phyloP scores from a whole-genome alignment of 2,888 invertebrate species.

The Ectropis crepuscularia region DNA sequence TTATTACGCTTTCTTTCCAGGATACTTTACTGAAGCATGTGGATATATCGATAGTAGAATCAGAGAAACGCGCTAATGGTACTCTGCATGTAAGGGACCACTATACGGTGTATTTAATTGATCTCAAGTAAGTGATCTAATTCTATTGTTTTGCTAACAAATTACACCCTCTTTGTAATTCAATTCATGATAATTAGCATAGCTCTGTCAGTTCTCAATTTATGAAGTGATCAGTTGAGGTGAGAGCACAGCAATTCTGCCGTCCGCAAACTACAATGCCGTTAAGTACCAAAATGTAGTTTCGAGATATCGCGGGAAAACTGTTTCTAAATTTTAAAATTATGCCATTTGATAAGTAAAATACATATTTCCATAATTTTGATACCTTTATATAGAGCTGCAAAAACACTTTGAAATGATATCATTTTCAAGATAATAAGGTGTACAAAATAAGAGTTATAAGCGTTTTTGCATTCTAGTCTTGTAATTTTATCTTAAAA shows the following conservation, averaged over 20 bases:
- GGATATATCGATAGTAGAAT: slow-evolving; percentile 90
- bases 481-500: too few relatives aligned
- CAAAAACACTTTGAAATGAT: too few relatives aligned
- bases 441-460: too few relatives aligned
- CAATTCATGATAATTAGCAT: slow-evolving; percentile 46
- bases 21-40: slow-evolving; percentile 88
- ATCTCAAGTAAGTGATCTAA: slow-evolving; percentile 87
- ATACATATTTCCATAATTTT: too few relatives aligned
- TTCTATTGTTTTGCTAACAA: slow-evolving; percentile 57
- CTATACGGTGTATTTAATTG: slow-evolving; percentile 91
- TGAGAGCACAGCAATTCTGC: slow-evolving; percentile 16
- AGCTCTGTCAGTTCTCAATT: slow-evolving; percentile 22
- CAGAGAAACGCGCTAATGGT: slow-evolving; percentile 90
- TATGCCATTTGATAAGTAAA: too few relatives aligned
- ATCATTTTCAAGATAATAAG: too few relatives aligned
- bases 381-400: too few relatives aligned
- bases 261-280: too few relatives aligned
- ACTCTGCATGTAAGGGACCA: slow-evolving; percentile 90
- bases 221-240: slow-evolving; percentile 13
- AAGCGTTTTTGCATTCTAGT: too few relatives aligned
- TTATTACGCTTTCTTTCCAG: slow-evolving; percentile 63
- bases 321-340: too few relatives aligned
- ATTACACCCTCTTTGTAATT: slow-evolving; percentile 49
- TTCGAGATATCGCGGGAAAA: too few relatives aligned
- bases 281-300: too few relatives aligned